phyloP scores from a whole-genome alignment of 1,140 invertebrate species.

The Drosophila obscura region DNA sequence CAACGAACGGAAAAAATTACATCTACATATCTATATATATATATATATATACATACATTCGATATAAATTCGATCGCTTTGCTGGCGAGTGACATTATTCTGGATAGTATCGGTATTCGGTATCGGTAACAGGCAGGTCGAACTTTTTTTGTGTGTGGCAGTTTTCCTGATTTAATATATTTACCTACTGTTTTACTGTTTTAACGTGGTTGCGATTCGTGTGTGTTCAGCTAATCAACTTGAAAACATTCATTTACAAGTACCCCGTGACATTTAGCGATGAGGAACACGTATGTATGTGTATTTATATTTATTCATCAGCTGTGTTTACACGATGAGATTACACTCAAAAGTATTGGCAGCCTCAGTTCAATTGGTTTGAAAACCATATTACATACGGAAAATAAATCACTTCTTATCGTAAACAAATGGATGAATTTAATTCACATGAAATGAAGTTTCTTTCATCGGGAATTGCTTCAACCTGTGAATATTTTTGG shows the following conservation, averaged over 20 bases:
- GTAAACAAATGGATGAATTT: too few species aligned
- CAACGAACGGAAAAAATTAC: conserved; percentile 42
- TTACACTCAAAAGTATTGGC: too few species aligned
- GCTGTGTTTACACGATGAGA: not conserved
- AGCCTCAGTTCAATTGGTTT: too few species aligned
- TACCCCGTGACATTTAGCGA: not conserved
- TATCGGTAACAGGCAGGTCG: conserved; percentile 40
- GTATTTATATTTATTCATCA: not conserved
- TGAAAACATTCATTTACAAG: conserved; percentile 21
- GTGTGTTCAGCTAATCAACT: conserved; percentile 19
- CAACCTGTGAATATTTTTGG: not conserved
- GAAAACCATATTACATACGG: too few species aligned
- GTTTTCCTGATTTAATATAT: conserved; percentile 4
- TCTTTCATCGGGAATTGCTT: too few species aligned
- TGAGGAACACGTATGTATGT: too few species aligned
- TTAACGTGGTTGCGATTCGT: not conserved
- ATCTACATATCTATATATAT: not conserved
- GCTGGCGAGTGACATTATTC: conserved; percentile 37
- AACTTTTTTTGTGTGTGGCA: conserved; percentile 23
- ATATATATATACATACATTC: conserved; percentile 24
- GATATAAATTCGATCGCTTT: conserved; percentile 39
- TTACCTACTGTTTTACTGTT: conserved; percentile 1
- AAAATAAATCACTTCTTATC: too few species aligned
- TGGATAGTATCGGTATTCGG: conserved; percentile 44
- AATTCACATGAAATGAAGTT: too few species aligned